Base-by-base conservation (phyloP, 2,113 vertebrate genomes). In the Pedetes capensis region DNA sequence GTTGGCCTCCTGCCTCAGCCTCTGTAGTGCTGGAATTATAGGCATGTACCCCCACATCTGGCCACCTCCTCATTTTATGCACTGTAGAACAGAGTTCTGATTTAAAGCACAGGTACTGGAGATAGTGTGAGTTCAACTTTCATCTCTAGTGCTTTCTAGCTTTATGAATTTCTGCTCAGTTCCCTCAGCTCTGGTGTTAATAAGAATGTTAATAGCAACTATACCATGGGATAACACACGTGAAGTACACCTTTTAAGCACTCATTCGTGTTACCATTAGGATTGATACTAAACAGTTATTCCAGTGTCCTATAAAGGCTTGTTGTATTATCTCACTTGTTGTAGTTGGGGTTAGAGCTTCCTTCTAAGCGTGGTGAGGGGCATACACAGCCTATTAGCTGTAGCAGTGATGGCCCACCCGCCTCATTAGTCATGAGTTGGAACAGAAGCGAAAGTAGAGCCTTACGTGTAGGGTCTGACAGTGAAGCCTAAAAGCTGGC, bases 351-450 rank as follows among this genome's bases (percentile, higher is more conserved):
- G 11, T 80, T 55, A 6, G 5, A 61, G 25, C n/a, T 69, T 74
- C 18, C 23, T 81, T 66, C 23, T 74, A 10, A 51, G 69, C 17
- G 16, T 5, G 13, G 10, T 12, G 14, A n/a, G 39, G 18, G 11
- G 17, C 7, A 34, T 10, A 29, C 1, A 8, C 7, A 29, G 4
- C 13, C 34, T 53, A 4, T 20, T 2, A 20, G 66, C 23, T 7
- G 14, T 39, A 59, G 53, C 47, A n/a, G 0, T 32, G 13, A 20
- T 0, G 32, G 37, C 87, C 47, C 2, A 2, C 25, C 39, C 23
- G 3, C n/a, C 23, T 85, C n/a, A 2, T 18, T 39, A 17, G 34
- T 55, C 61, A n/a, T 7, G 18, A 29, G n/a, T 34, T 13, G 32
- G 47, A 29, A 22, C 10, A 71, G 27, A 87, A 81, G 61, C 4